A percentile compares a stretch with the other conserved stretches of the same genome.
These are phyloP conservation scores for Portevinia maculata DNA, from an alignment of 2,888 invertebrate species.

Conservation along the genomic window DNA sequence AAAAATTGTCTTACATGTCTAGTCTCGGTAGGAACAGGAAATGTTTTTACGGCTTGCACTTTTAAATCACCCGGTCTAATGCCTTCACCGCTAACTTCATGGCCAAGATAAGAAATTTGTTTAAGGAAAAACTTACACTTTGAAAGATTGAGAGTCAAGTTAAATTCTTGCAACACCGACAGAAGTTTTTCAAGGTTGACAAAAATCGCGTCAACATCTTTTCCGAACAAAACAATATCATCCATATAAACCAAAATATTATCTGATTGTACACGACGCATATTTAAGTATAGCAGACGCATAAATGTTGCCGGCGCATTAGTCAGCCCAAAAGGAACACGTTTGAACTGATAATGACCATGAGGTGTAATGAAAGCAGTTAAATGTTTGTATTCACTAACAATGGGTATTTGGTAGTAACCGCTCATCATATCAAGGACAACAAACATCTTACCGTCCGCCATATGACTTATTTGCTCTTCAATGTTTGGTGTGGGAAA, in stretches of 20 bases:
- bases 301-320: not conserved
- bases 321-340: not conserved
- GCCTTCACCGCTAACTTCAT: conserved; percentile 25
- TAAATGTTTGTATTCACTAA: no score
- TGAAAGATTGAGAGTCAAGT: conserved; percentile 2
- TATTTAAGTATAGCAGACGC: not conserved
- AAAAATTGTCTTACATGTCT: conserved; percentile 9
- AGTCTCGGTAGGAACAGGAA: conserved; percentile 6
- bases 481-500: not conserved
- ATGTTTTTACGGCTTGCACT: conserved; percentile 8
- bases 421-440: no score
- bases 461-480: no score
- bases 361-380: no score
- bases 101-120: conserved; percentile 23
- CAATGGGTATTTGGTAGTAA: no score
- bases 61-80: conserved; percentile 17
- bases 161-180: not conserved
- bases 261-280: not conserved
- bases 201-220: no score
- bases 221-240: not conserved
- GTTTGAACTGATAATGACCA: no score
- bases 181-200: no score
- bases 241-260: not conserved
- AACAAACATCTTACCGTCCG: no score
- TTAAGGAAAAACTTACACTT: conserved; percentile 10